Base-by-base conservation (phyloP, 2,113 vertebrate species). In the Gobius niger region DNA sequence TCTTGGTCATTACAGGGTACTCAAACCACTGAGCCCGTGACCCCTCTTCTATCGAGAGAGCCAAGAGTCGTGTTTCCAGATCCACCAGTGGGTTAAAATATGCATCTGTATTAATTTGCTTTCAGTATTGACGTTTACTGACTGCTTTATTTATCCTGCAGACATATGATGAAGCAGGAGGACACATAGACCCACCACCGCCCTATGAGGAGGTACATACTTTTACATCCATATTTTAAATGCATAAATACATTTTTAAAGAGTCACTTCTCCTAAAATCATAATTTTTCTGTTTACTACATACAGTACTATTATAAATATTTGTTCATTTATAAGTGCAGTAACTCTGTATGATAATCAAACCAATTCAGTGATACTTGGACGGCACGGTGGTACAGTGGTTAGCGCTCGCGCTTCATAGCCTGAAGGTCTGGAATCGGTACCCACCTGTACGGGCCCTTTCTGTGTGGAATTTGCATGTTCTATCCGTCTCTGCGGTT, bases 1-100 rank as follows among this genome's bases (percentile, higher is more conserved):
- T 51, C 19, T 67, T 50, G 14, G 24, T 34, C 24, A 4, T 34
- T 34, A 4, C 73, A 85, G 83, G 60, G 5, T 50, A 44, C 24
- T 78, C 63, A 67, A 40, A 44, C 76, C 19, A 6, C 5, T 54
- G 42, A 73, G 41, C 59, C 73, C 1, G 3, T 6, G 15, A 73
- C 16, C 44, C 14, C 46, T 7, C 0, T 4, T 2, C 15, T 7
- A n/a, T 11, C 67, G 9, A 2, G 2, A 49, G 12, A 14, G 34
- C 60, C 1, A 11, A 34, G 0, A 16, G 0, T 16, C 63, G 15
- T 10, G 6, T 57, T 47, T 0, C 5, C 9, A 11, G 42, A 44
- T 9, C 67, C 60, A 40, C 10, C 24, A 46, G 87, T 87, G 68
- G 13, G 62, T 83, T 34, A 49, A 54, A 7, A 65, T 13, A 46